Base-by-base conservation (phyloP, 2,888 invertebrate genomes). In the Athrips mouffetella region DNA sequence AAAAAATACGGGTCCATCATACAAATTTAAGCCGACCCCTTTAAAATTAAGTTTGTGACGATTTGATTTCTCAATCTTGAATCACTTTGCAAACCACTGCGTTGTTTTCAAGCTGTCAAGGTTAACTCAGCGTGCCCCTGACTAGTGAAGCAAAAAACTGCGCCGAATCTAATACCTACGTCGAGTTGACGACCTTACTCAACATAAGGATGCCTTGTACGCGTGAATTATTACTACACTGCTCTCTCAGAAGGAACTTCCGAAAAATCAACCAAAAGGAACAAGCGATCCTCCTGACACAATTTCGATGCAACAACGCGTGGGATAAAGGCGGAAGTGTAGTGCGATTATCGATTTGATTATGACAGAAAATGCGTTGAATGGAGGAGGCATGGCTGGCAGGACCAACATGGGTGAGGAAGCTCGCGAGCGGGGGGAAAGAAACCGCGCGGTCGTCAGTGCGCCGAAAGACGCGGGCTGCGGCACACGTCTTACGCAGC, bases 351-450 rank as follows among this genome's bases (percentile, higher is more conserved):
- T 87, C 84, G 87, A 87, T 87, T 85, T 76, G 81, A 82, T 80
- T 84, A 86, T 82, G 84, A 86, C 87, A 85, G 84, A 82, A 81
- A 81, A 82, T 84, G 85, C 85, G 80, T 84, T 87, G 87, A 87
- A 87, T 87, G 86, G 81, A 80, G 70, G 70, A 71, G 78, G 76
- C 59, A 55, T 58, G 39, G 58, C 50, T 54, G 52, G 62, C 50
- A 62, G 48, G 58, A 60, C 56, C 59, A 50, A 64, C 53, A 55
- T 57, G 50, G 59, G 51, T 54, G 56, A 55, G 58, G 51, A 55
- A 54, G 54, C 63, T 50, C 51, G 56, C 60, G 62, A 39, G 41
- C 10, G 18, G 23, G 29, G 40, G 50, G 39, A 54, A 49, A 25
- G 41, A 60, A 57, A 60, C 53, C 57, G 58, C 48, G 60, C 52